Base-by-base conservation (phyloP, 1,140 invertebrate genomes). In the Pararge aegeria region DNA sequence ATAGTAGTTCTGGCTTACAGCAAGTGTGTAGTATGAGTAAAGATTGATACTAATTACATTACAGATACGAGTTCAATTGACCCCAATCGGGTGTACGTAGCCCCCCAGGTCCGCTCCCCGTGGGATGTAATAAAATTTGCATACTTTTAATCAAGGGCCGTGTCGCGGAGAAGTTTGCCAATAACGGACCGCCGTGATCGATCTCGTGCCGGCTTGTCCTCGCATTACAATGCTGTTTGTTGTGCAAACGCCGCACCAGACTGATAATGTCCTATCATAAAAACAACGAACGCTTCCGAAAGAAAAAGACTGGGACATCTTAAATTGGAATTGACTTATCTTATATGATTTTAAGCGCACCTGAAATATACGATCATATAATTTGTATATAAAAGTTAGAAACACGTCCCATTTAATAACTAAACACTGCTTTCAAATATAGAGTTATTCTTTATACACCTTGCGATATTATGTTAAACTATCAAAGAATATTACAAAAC, bases 61-160 rank as follows among this genome's bases (percentile, higher is more conserved):
- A 75, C 64, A 78, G 70, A 78, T 72, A 78, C 67, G 67, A 68
- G 76, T 79, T 75, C 68, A 80, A 72, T 73, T 77, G 73, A 80
- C 73, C 78, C 73, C 70, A 69, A 74, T 75, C 64, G 70, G 60
- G 72, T 71, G 69, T 74, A 76, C 66, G 64, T 75, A 58, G 74
- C 62, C 70, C 75, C 75, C 75, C 48, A 61, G 68, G 73, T 63
- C 69, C 72, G 71, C 75, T 67, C 80, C 79, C 77, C 66, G 73
- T 77, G 76, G 80, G 78, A 86, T 82, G 82, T 90, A 90, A 91
- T 90, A 91, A 91, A 91, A 91, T 91, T 91, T 90, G 90, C 90
- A 91, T 91, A 91, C 87, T 91, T 91, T 91, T 90, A 91, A 91
- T 91, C 90, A 91, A 90, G 87, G 87, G 75, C 79, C 86, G 78